Conservation (phyloP, 2,797 vertebrate genomes). For the Sebastes flavidus region DNA sequence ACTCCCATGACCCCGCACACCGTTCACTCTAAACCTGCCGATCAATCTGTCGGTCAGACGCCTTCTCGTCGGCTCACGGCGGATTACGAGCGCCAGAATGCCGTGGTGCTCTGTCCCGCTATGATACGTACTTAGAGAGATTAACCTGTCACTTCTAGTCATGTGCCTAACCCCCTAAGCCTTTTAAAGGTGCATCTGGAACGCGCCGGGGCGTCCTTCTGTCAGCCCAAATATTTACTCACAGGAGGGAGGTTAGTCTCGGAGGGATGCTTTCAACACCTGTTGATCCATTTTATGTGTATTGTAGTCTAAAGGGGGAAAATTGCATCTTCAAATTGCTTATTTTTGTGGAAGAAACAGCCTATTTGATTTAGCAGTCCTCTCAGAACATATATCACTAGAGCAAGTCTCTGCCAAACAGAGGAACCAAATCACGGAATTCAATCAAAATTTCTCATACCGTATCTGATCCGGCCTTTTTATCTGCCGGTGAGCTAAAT, state of each 20-base stretch:
- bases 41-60: not conserved
- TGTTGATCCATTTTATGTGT: constrained; percentile 9
- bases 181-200: constrained; percentile 62
- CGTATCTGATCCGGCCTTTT: too few relatives aligned
- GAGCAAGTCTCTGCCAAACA: too few relatives aligned
- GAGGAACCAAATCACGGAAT: too few relatives aligned
- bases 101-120: not conserved
- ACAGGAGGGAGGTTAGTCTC: constrained; percentile 11
- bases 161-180: constrained; percentile 16
- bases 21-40: not conserved
- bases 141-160: constrained; percentile 51
- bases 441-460: too few relatives aligned
- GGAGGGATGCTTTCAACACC: constrained; percentile 12
- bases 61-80: constrained; percentile 1
- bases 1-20: not conserved
- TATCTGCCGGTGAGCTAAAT: too few relatives aligned
- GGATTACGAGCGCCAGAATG: constrained; percentile 65
- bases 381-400: too few relatives aligned
- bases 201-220: constrained; percentile 27
- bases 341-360: not conserved
- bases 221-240: constrained; percentile 50
- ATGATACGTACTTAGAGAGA: constrained; percentile 42
- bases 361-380: not conserved
- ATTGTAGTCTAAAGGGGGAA: not conserved
- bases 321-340: not conserved